Evolutionary conservation across 2,888 invertebrate genomes (phyloP), one percentile per base, ranked within the genome.

Genomic region (Pasiphila rectangulata): DNA sequence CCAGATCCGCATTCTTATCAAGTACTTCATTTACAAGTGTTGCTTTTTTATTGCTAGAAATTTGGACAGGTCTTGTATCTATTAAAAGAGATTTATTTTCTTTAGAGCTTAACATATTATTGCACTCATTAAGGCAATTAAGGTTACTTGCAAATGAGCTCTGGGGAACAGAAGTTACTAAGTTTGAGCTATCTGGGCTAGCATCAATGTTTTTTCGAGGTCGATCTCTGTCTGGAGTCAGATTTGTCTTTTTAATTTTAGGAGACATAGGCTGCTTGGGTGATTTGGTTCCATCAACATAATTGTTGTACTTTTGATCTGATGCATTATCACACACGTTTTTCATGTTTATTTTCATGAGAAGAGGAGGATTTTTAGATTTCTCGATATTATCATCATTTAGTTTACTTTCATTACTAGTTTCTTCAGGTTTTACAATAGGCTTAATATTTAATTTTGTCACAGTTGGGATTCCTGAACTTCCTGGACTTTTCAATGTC

Each of bases 371-470:
- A 64, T 87, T 77, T 64, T 83, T 86, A 4, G 58, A 35, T 41
- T 65, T 70, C 25, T 80, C 83, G 32, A 65, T 73, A 58, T 38
- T 51, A 7, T 78, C 72, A 48, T 75, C 70, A 56, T 63, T 68
- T 34, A 32, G 25, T 63, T 72, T 78, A 27, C 44, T 42, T 20
- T 73, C 74, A 38, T 19, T 32, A 9, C 48, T 38, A 7, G 30
- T 36, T 46, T 82, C 81, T 29, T 81, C 83, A 30, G 87, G 90
- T 67, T 87, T 89, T 6, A 88, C 52, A 41, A 59, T 51, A 2
- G 90, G 90, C 68, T 90, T 90, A 40, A 90, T 90, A 58, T 85
- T 84, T 41, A 88, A 58, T 67, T 86, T 89, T 45, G 85, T 83
- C 9, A 88, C 72, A 51, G 77, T 58, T 51, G 86, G 84, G 53